These are phyloP conservation scores for Eumeta japonica DNA, from an alignment of 1,140 invertebrate genomes.

Conservation along the genomic window DNA sequence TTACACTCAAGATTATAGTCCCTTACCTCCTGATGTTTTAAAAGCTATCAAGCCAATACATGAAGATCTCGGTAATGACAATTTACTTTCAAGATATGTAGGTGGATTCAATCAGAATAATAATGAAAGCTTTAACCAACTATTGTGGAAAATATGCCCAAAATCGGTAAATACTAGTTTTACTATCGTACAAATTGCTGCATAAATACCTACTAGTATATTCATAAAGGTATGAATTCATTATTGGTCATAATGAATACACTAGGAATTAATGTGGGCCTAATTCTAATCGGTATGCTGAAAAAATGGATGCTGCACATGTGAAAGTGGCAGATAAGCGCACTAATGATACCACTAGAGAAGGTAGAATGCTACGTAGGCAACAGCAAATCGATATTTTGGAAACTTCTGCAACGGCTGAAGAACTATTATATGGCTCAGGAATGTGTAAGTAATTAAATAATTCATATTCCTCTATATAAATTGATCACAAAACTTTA, in stretches of 20 bases:
- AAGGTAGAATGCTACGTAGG: conserved; percentile 11
- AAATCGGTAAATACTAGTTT: conserved; percentile 11
- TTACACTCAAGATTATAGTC: background rate
- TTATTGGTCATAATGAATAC: conserved; percentile 15
- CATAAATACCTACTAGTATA: conserved; percentile 12
- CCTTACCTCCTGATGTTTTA: conserved; percentile 1
- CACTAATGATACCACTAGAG: conserved; percentile 7
- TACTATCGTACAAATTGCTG: conserved; percentile 13
- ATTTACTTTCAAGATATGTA: conserved; percentile 1
- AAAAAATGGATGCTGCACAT: conserved; percentile 12
- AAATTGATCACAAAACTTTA: conserved; percentile 1
- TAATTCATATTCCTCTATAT: conserved; percentile 1
- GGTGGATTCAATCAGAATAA: conserved; percentile 1
- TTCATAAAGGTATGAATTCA: conserved; percentile 14
- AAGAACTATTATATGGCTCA: conserved; percentile 15
- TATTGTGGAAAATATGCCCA: background rate
- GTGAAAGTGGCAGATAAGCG: conserved; percentile 2
- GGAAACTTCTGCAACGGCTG: conserved; percentile 8
- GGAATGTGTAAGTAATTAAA: conserved; percentile 7
- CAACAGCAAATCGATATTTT: conserved; percentile 7
- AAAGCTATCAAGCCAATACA: background rate
- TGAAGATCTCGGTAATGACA: conserved; percentile 1
- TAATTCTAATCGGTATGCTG: conserved; percentile 16
- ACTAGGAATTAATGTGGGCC: conserved; percentile 12
- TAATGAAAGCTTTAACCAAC: conserved; percentile 4